Evolutionary conservation across 2,797 vertebrate species (phyloP).

Genomic region (Lycodopsis pacificus): DNA sequence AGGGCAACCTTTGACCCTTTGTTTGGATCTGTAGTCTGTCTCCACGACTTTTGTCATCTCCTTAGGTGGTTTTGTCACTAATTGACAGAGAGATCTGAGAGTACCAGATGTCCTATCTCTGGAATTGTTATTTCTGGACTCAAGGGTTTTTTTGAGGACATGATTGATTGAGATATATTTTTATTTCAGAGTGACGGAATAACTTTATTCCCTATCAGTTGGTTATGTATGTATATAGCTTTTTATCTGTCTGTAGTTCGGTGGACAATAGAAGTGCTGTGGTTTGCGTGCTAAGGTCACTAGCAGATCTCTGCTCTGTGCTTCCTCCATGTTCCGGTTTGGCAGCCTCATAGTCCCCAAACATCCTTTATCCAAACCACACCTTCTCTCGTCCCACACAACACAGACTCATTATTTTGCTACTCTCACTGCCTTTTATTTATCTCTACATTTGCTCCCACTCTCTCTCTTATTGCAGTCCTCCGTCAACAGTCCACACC

Average conservation of each 20-base stretch:
- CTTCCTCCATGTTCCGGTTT: constrained; percentile 81
- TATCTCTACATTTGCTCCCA: constrained; percentile 23
- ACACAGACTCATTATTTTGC: constrained; percentile 33
- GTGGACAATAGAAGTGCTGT: constrained; percentile 72
- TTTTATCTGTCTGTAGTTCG: constrained; percentile 69
- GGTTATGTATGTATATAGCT: constrained; percentile 52
- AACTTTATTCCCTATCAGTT: constrained; percentile 53
- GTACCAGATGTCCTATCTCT: neutral
- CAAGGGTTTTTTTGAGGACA: neutral
- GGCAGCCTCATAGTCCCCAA: constrained; percentile 74
- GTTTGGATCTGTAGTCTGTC: constrained; percentile 61
- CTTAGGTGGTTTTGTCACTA: constrained; percentile 2
- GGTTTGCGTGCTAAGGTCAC: constrained; percentile 82
- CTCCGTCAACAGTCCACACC: constrained; percentile 37
- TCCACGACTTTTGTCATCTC: constrained; percentile 33
- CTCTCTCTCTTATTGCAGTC: constrained; percentile 17
- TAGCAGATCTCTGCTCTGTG: constrained; percentile 75
- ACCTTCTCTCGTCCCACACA: constrained; percentile 57
- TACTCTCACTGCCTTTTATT: constrained; percentile 46
- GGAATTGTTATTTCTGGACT: constrained; percentile 14
- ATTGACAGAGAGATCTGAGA: constrained; percentile 19
- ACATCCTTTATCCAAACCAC: constrained; percentile 77
- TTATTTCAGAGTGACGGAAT: constrained; percentile 50
- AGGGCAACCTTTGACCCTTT: constrained; percentile 56
- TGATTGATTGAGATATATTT: constrained; percentile 62